A percentile compares a stretch with the other conserved stretches of the same genome.
phyloP scores from a whole-genome alignment of 2,888 invertebrate genomes.

The Andrena dorsata region DNA sequence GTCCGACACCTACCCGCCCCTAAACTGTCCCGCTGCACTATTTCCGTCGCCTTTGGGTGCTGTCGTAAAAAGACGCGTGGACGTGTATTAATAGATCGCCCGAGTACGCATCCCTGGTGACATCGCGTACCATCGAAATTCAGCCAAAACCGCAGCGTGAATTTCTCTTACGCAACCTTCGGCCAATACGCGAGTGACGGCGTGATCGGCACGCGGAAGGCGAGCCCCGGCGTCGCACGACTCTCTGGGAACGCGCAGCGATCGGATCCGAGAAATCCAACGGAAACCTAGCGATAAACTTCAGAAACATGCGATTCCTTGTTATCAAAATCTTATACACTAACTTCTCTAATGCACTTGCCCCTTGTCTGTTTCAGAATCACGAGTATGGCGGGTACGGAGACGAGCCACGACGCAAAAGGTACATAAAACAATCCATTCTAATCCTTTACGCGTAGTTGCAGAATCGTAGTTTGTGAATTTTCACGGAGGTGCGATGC shows the following conservation, averaged over 20 bases:
- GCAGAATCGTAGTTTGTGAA: not conserved
- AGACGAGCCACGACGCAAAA: constrained; percentile 84
- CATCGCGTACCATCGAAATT: constrained; percentile 69
- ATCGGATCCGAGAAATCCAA: constrained; percentile 14
- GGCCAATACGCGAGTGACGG: constrained; percentile 23
- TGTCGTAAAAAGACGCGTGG: constrained; percentile 71
- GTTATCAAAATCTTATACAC: not conserved
- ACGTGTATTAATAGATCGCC: constrained; percentile 73
- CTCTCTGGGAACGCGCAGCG: not conserved
- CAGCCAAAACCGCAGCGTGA: constrained; percentile 60
- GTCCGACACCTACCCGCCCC: constrained; percentile 51
- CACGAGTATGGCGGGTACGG: constrained; percentile 84
- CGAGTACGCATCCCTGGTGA: constrained; percentile 67
- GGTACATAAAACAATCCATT: constrained; percentile 73
- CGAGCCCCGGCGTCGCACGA: not conserved
- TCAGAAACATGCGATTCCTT: not conserved
- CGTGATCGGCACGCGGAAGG: constrained; percentile 14
- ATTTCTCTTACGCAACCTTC: constrained; percentile 64
- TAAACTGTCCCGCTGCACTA: constrained; percentile 69
- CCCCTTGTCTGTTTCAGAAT: constrained; percentile 79
- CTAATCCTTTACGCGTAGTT: not conserved
- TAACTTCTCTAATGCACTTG: constrained; percentile 15
- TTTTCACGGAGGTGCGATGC: too few relatives aligned
- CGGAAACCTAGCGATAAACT: not conserved
- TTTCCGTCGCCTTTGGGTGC: constrained; percentile 69